These are phyloP conservation scores for Ips typographus DNA, from an alignment of 1,140 invertebrate genomes.

Conservation along the genomic window DNA sequence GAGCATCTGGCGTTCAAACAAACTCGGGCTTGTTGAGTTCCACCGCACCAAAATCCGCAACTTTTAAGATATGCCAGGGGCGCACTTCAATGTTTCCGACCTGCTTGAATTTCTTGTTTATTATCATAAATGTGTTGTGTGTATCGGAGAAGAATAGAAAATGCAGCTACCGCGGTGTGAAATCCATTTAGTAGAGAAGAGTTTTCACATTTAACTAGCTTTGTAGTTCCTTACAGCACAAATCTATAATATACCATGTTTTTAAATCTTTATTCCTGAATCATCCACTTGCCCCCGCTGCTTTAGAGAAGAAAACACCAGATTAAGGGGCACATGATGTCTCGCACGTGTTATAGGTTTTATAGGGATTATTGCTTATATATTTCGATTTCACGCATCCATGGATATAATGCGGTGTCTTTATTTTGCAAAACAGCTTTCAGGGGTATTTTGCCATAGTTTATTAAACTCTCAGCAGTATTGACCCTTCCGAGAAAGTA, in stretches of 20 bases:
- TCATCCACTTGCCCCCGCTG: neutral
- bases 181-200: too few relatives aligned
- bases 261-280: too few relatives aligned
- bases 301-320: constrained; percentile 27
- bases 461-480: constrained; percentile 10
- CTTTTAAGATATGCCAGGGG: constrained; percentile 35
- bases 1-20: constrained; percentile 39
- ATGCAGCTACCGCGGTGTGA: too few relatives aligned
- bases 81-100: constrained; percentile 8
- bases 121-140: too few relatives aligned
- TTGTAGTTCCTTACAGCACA: too few relatives aligned
- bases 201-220: too few relatives aligned
- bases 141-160: too few relatives aligned
- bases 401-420: constrained; percentile 18
- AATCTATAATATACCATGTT: too few relatives aligned
- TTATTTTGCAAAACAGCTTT: constrained; percentile 28
- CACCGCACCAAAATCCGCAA: constrained; percentile 31
- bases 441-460: neutral
- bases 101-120: neutral
- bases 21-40: constrained; percentile 35
- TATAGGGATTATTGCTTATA: constrained; percentile 35
- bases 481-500: neutral
- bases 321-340: constrained; percentile 28
- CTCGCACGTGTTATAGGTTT: constrained; percentile 34
- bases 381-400: constrained; percentile 33